Evolutionary conservation across 2,113 vertebrate genomes (phyloP).

Genomic region (Triplophysa dalaica): DNA sequence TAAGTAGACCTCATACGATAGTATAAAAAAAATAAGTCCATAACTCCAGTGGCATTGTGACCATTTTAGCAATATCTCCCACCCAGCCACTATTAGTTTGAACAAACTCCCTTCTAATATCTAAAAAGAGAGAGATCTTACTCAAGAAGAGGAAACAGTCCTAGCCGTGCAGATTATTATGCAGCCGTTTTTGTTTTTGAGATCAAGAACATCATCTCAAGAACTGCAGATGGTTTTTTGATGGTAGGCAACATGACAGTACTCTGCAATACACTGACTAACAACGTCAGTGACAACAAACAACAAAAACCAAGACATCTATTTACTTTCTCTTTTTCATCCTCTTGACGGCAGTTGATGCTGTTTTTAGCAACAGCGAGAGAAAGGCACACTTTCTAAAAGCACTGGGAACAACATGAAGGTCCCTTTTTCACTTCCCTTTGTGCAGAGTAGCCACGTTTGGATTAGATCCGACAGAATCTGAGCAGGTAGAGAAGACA

Average conservation of each 20-base stretch:
- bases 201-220: not conserved
- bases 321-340: conserved; percentile 40
- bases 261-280: not conserved
- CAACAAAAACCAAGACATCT: conserved; percentile 6
- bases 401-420: conserved; percentile 48
- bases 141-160: no score
- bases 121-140: not conserved
- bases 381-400: conserved; percentile 64
- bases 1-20: no score
- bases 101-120: not conserved
- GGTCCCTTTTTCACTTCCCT: conserved; percentile 68
- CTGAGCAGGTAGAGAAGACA: conserved; percentile 15
- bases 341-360: not conserved
- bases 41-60: no score
- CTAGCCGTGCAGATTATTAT: not conserved
- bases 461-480: conserved; percentile 44
- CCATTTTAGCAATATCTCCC: no score
- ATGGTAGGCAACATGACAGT: not conserved
- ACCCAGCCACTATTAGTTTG: no score
- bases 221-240: not conserved
- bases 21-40: no score
- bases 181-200: not conserved
- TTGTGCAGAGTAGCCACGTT: not conserved
- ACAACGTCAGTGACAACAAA: not conserved
- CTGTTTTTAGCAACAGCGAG: conserved; percentile 58